Evolutionary conservation across 1,140 invertebrate genomes (phyloP), one percentile per base, ranked within the genome.

Genomic region (Cydia amplana): DNA sequence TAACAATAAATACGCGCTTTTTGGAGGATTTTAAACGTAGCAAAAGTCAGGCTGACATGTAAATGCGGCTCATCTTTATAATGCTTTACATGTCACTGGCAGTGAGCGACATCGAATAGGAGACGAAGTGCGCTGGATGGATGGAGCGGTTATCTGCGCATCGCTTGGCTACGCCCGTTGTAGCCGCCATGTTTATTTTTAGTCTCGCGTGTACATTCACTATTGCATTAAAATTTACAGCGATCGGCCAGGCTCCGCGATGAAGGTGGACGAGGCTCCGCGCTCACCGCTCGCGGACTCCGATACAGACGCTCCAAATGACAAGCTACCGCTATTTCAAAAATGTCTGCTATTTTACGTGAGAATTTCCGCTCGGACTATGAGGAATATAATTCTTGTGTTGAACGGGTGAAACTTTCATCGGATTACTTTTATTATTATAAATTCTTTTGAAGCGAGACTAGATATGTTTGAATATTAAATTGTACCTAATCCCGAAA

Each of bases 171-270:
- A 86, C 83, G 82, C 84, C 80, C 83, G 83, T 86, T 89, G 85
- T 88, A 83, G 83, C 80, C 80, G 80, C 84, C 87, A 83, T 85
- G 84, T 88, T 89, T 92, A 92, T 92, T 89, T 92, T 91, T 90
- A 90, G 88, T 86, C 80, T 85, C 82, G 82, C 82, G 82, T 89
- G 83, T 89, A 89, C 87, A 89, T 89, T 90, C 85, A 85, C 85
- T 86, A 83, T 89, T 85, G 85, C 87, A 81, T 87, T 89, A 83
- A 89, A 89, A 90, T 90, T 89, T 88, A 87, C 87, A 92, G 80
- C 84, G 85, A 89, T 87, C 87, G 80, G 85, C 82, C 84, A 16
- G 32, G 43, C 25, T 18, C 46, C 43, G 23, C 43, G 46, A 9
- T 18, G n/a, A n/a, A n/a, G n/a, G 25, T 40, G 65, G 32, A 18